Evolutionary conservation across 2,113 vertebrate species (phyloP).

Genomic region (Microcebus jonahi): DNA sequence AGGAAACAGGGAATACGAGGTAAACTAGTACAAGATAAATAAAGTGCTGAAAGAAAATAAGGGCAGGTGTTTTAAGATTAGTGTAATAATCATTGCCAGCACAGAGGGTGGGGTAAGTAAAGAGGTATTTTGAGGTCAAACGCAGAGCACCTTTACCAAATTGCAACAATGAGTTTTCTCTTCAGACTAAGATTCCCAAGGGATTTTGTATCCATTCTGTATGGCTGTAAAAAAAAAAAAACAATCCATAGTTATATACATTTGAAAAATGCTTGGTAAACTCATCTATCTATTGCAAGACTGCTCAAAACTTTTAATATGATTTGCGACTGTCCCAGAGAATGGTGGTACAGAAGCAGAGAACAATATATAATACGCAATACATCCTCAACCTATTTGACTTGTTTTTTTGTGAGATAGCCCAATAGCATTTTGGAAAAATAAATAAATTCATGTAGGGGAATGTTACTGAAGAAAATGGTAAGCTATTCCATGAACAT

Average conservation of each 20-base stretch:
- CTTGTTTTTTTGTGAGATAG: neutral
- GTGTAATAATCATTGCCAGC: neutral
- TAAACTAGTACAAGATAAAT: neutral
- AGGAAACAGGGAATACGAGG: neutral
- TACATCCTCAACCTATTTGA: neutral
- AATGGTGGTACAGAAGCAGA: neutral
- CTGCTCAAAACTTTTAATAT: neutral
- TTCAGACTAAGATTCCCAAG: neutral
- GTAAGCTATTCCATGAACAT: neutral
- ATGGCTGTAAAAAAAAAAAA: neutral
- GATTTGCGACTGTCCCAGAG: neutral
- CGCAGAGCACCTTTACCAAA: neutral
- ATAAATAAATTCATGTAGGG: neutral
- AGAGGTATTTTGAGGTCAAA: neutral
- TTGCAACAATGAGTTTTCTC: neutral
- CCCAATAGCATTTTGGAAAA: neutral
- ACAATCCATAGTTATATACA: neutral
- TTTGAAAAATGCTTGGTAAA: neutral
- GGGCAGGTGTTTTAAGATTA: neutral
- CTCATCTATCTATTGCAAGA: neutral
- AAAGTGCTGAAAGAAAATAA: neutral
- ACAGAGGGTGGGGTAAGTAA: neutral
- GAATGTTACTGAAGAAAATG: neutral
- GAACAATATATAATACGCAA: neutral
- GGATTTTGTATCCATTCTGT: neutral